A percentile compares a stretch with the other conserved stretches of the same genome.
Conservation (phyloP, 1,140 invertebrate species). For the Neoseiulus cucumeris region DNA sequence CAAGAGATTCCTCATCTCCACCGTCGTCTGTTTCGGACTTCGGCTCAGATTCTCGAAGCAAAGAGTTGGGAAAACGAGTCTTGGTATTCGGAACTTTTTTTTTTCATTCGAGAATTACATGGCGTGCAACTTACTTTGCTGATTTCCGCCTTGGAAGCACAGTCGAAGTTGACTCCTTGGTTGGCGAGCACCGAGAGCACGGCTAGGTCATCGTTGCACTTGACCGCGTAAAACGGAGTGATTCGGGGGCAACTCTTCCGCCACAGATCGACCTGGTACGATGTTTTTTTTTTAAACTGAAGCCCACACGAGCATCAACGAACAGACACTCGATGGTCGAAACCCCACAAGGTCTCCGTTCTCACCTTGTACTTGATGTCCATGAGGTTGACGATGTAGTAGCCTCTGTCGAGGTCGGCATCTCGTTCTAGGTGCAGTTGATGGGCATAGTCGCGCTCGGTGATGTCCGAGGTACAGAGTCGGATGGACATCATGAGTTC, state of each 20-base stretch:
- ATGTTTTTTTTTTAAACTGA: neutral
- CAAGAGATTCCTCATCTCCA: neutral
- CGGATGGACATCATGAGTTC: neutral
- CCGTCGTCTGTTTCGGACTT: too few relatives aligned
- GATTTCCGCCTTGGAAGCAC: neutral
- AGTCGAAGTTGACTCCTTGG: neutral
- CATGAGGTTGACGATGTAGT: neutral
- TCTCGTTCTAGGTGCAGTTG: neutral
- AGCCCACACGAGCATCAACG: too few relatives aligned
- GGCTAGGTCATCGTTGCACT: neutral
- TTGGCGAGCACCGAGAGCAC: neutral
- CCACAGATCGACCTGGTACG: neutral
- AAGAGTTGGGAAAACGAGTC: too few relatives aligned
- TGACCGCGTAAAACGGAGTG: neutral
- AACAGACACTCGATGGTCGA: too few relatives aligned
- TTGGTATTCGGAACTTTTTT: too few relatives aligned
- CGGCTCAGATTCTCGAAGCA: too few relatives aligned
- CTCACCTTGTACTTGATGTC: slow-evolving; percentile 1
- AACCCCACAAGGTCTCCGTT: neutral
- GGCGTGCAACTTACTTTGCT: neutral
- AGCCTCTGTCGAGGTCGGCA: neutral
- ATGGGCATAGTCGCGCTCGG: neutral
- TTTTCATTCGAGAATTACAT: too few relatives aligned
- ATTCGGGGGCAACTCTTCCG: neutral
- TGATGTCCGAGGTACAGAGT: neutral